Base-by-base conservation (phyloP, 2,888 invertebrate genomes). In the Diogma glabrata region DNA sequence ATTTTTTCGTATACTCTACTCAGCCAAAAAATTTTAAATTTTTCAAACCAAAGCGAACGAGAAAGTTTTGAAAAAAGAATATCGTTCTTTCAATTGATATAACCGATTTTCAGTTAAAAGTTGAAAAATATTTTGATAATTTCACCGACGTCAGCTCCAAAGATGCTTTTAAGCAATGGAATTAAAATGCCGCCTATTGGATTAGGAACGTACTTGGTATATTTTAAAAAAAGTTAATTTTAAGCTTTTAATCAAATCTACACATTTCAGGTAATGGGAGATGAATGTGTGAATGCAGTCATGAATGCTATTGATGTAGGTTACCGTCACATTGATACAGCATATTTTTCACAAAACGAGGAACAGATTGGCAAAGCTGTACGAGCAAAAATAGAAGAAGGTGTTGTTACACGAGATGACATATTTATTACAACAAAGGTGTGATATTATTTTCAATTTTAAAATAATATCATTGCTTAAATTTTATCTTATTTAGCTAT, bases 251-350 rank as follows among this genome's bases (percentile, higher is more conserved):
- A 45, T 22, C 1, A 19, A 51, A 16, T 5, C 17, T 24, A 4
- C 14, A 2, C n/a, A 47, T 67, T 71, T 23, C 57, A 85, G 84
- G 81, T 83, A 0, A 75, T 78, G 58, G 75, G 78, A 24, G 79
- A 78, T 24, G 77, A 81, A 61, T 81, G 79, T 1, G 73, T 72
- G 4, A 72, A 77, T 59, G 82, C 82, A 1, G 77, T 84, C 0
- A 81, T 80, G 60, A 75, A 80, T 61, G 86, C 86, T 2, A 81
- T 87, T 50, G 81, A 83, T 58, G 67, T 76, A 50, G 87, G 87
- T 5, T 87, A 87, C 62, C 76, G 86, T 9, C 84, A 84, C 61
- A 75, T 87, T 54, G 87, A 69, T 26, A 67, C 67, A 59, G 80
- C 82, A 33, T 74, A 72, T 57, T 73, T 78, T 24, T 87, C 87